phyloP scores from a whole-genome alignment of 2,888 invertebrate genomes.

The Athalia rosae region DNA sequence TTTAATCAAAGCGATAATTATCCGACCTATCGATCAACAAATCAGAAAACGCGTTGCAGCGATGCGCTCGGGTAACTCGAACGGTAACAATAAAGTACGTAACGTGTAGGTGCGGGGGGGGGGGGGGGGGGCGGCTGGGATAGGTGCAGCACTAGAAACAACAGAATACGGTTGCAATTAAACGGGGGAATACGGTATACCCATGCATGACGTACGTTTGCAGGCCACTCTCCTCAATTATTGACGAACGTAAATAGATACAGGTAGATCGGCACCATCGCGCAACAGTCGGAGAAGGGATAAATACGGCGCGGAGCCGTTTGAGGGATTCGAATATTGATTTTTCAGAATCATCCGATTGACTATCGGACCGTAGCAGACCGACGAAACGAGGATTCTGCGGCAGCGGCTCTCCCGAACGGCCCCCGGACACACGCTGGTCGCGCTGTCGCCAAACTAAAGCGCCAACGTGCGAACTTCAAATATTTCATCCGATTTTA shows the following conservation, averaged over 20 bases:
- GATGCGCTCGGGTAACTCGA: constrained; percentile 11
- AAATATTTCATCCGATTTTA: too few relatives aligned
- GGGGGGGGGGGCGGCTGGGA: too few relatives aligned
- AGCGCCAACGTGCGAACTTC: too few relatives aligned
- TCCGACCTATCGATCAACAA: neutral
- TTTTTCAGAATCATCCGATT: constrained; percentile 11
- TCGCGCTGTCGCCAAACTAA: neutral
- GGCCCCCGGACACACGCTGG: neutral
- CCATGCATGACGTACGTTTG: too few relatives aligned
- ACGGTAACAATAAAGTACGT: neutral
- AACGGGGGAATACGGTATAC: too few relatives aligned
- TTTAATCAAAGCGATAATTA: neutral
- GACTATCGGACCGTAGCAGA: constrained; percentile 19
- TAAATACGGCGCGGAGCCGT: neutral
- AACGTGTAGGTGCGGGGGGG: too few relatives aligned
- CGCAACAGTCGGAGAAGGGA: neutral
- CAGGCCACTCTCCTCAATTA: too few relatives aligned
- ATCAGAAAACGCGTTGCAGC: neutral
- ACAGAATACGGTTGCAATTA: too few relatives aligned
- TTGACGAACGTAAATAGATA: too few relatives aligned
- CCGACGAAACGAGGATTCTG: neutral
- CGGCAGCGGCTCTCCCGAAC: neutral
- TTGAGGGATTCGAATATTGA: constrained; percentile 22
- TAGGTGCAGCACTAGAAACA: too few relatives aligned
- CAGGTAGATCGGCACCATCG: too few relatives aligned